Conservation (phyloP, 2,113 vertebrate genomes). For the Prinia subflava region DNA sequence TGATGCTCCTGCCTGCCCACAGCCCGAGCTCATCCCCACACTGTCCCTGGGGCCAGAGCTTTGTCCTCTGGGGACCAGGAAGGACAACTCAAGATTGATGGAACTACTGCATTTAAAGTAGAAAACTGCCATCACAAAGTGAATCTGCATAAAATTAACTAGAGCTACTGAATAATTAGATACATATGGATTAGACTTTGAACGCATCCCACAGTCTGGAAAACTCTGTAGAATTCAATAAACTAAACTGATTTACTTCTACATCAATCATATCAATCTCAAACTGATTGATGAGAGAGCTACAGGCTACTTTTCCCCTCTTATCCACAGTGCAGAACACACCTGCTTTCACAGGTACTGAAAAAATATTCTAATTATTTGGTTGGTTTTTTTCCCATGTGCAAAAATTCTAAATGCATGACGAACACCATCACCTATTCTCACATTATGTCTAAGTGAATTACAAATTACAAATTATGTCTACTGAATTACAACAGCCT, state of each 20-base stretch:
- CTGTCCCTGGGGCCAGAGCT: neutral
- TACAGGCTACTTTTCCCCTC: neutral
- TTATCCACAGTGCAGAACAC: neutral
- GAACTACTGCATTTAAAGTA: neutral
- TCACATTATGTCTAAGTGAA: neutral
- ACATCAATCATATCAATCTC: neutral
- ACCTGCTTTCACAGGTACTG: neutral
- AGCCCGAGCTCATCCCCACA: accelerated
- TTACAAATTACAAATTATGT: no score
- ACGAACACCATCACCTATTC: neutral
- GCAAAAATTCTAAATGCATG: neutral
- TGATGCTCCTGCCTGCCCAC: neutral
- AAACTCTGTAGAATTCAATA: neutral
- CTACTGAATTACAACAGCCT: neutral
- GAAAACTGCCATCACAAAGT: neutral
- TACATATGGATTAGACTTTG: neutral
- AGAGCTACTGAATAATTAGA: neutral
- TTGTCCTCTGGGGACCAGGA: neutral
- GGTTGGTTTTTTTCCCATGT: neutral
- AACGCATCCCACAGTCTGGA: neutral
- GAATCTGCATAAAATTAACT: neutral
- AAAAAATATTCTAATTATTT: neutral
- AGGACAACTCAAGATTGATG: neutral
- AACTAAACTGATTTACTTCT: neutral
- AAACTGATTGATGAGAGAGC: neutral